Conservation (phyloP, 2,113 vertebrate species). For the Seriola rivoliana region DNA sequence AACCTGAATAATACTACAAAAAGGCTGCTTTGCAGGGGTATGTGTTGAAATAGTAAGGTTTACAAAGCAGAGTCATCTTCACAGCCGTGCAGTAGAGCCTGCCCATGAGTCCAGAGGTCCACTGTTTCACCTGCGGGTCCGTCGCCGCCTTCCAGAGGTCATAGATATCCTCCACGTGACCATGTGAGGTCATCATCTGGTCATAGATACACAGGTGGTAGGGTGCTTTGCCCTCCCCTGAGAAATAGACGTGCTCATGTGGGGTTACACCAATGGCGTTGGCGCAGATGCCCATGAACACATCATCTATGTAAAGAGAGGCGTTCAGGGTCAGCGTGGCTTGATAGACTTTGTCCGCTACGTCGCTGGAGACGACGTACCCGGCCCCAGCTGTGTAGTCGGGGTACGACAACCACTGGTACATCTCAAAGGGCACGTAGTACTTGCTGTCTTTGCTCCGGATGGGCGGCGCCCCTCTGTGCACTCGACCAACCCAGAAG, state of each 20-base stretch:
- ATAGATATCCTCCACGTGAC: constrained; percentile 90
- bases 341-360: constrained; percentile 90
- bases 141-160: constrained; percentile 92
- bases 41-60: constrained; percentile 78
- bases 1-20: constrained; percentile 76
- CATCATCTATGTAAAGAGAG: constrained; percentile 95
- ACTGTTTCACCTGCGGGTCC: constrained; percentile 84
- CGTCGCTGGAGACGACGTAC: constrained; percentile 92
- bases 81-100: constrained; percentile 89
- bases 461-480: constrained; percentile 90
- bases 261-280: constrained; percentile 90
- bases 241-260: constrained; percentile 91
- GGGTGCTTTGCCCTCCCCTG: constrained; percentile 92
- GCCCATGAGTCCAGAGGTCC: constrained; percentile 85
- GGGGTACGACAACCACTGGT: constrained; percentile 93
- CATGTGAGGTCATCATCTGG: constrained; percentile 97
- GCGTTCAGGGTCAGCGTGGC: constrained; percentile 92
- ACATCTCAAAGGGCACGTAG: constrained; percentile 93
- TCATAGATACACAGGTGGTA: constrained; percentile 94
- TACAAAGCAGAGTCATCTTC: constrained; percentile 91
- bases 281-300: constrained; percentile 98
- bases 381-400: constrained; percentile 95
- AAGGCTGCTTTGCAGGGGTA: constrained; percentile 94
- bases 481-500: constrained; percentile 94
- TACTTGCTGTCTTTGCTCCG: constrained; percentile 93